Percentiles rank a stretch among this genome's conserved stretches.
These are phyloP conservation scores for Agrochola lota DNA, from an alignment of 2,888 invertebrate genomes.

Conservation along the genomic window DNA sequence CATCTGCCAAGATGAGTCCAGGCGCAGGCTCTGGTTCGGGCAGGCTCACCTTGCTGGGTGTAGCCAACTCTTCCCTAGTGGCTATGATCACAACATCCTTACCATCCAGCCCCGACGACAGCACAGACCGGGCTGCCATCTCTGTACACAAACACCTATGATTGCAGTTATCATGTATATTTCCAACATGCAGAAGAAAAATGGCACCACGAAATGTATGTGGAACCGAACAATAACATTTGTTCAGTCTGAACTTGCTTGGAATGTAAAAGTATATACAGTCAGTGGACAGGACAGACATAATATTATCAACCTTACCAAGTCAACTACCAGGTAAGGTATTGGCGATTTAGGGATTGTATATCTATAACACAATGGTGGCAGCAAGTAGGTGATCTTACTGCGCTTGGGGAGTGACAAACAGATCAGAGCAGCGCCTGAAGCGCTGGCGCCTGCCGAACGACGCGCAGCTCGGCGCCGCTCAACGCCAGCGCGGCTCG, in stretches of 20 bases:
- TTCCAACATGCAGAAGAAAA: background rate
- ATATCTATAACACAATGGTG: background rate
- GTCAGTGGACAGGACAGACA: background rate
- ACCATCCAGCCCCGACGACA: slow-evolving; percentile 78
- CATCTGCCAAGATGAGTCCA: slow-evolving; percentile 95
- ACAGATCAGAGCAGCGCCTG: slow-evolving; percentile 48
- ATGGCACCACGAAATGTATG: background rate
- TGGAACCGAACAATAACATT: background rate
- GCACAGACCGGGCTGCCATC: slow-evolving; percentile 57
- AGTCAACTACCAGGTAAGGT: background rate
- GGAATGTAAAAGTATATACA: too few relatives aligned
- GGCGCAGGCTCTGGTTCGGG: slow-evolving; percentile 94
- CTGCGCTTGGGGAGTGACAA: background rate
- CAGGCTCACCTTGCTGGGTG: slow-evolving; percentile 93
- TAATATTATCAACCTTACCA: background rate
- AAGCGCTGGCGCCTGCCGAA: slow-evolving; percentile 26
- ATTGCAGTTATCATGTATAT: background rate
- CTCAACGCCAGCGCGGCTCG: slow-evolving; percentile 35
- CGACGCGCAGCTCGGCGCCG: slow-evolving; percentile 10
- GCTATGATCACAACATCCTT: slow-evolving; percentile 96
- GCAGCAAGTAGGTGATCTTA: background rate
- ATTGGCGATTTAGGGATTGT: background rate
- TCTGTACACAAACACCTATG: slow-evolving; percentile 15
- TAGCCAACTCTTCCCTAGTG: slow-evolving; percentile 94
- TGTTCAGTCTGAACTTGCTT: background rate